Evolutionary conservation across 1,140 invertebrate species (phyloP).

Genomic region (Whitmania pigra): DNA sequence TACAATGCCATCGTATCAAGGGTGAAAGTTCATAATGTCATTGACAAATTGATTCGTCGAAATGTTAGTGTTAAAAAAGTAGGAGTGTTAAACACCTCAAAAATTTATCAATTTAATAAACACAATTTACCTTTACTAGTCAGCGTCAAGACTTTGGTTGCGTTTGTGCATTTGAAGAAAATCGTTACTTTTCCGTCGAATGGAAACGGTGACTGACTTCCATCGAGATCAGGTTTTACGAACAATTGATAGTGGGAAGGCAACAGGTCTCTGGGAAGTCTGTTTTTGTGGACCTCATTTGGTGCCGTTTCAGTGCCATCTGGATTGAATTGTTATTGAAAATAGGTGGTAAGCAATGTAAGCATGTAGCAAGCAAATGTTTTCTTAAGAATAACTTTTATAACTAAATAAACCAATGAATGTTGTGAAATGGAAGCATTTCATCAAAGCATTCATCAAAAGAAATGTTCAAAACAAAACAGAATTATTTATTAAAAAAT

Average conservation of each 20-base stretch:
- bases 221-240: constrained; percentile 1
- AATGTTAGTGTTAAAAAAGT: no score
- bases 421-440: no score
- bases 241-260: constrained; percentile 16
- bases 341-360: no score
- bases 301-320: no score
- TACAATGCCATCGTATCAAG: not conserved
- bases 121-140: not conserved
- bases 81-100: no score
- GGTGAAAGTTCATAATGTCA: not conserved
- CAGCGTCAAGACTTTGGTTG: not conserved
- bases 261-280: constrained; percentile 2
- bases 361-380: no score
- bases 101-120: not conserved
- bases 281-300: not conserved
- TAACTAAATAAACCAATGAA: no score
- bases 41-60: not conserved
- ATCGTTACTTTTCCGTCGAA: not conserved
- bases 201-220: not conserved
- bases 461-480: no score
- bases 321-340: no score
- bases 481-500: no score
- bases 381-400: no score
- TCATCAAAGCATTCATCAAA: no score
- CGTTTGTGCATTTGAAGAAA: not conserved